Conservation (phyloP, 2,888 invertebrate species). For the Eulithis prunata region DNA sequence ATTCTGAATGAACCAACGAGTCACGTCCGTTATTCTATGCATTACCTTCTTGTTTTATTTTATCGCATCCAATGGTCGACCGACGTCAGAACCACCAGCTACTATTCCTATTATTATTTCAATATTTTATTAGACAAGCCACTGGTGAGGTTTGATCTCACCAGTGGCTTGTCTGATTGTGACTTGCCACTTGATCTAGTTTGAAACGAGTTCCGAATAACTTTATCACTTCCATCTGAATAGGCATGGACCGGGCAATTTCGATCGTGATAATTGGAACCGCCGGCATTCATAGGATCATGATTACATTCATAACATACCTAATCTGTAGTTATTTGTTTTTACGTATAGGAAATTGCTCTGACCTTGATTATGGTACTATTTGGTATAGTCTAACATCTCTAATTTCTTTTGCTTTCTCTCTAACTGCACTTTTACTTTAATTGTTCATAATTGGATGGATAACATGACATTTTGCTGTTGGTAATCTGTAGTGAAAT, state of each 20-base stretch:
- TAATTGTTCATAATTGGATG: slow-evolving; percentile 40
- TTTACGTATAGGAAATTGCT: slow-evolving; percentile 32
- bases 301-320: slow-evolving; percentile 32
- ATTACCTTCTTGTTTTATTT: slow-evolving; percentile 40
- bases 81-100: slow-evolving; percentile 38
- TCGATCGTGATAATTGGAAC: slow-evolving; percentile 37
- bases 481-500: slow-evolving; percentile 40
- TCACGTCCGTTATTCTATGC: slow-evolving; percentile 47
- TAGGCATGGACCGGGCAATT: slow-evolving; percentile 33
- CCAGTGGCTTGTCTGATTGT: slow-evolving; percentile 14
- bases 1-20: slow-evolving; percentile 30
- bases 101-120: slow-evolving; percentile 36
- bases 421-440: slow-evolving; percentile 36
- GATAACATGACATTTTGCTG: slow-evolving; percentile 40
- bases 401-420: slow-evolving; percentile 39
- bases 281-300: slow-evolving; percentile 34
- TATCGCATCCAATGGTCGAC: slow-evolving; percentile 26
- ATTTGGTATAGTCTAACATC: slow-evolving; percentile 23
- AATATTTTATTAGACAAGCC: slow-evolving; percentile 39
- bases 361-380: slow-evolving; percentile 35
- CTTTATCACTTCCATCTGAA: slow-evolving; percentile 40
- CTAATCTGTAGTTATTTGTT: slow-evolving; percentile 35
- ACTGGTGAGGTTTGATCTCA: slow-evolving; percentile 36
- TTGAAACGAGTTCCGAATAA: slow-evolving; percentile 38
- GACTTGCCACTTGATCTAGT: slow-evolving; percentile 39